phyloP scores from a whole-genome alignment of 2,888 invertebrate genomes.

The Augochlorella aurata region DNA sequence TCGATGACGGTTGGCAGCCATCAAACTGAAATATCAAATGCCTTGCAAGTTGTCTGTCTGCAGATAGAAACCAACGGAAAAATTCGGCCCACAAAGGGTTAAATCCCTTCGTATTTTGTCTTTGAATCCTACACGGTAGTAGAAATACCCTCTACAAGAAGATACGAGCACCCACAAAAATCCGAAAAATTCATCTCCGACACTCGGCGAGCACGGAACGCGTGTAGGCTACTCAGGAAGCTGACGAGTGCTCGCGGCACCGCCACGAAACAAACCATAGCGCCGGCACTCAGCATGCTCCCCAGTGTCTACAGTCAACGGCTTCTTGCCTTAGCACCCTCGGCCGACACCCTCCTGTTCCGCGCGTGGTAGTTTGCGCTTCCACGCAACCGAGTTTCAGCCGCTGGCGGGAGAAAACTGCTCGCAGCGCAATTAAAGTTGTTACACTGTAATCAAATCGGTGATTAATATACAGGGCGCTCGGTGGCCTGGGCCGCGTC shows the following conservation, averaged over 20 bases:
- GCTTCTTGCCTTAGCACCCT: constrained; percentile 1
- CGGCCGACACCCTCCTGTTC: not conserved
- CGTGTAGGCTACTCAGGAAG: not conserved
- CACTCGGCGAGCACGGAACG: not conserved
- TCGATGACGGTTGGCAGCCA: too few relatives aligned
- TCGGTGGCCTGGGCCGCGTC: constrained; percentile 1
- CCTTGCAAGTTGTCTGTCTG: too few relatives aligned
- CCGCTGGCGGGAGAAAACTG: not conserved
- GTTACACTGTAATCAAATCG: constrained; percentile 48
- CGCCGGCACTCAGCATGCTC: not conserved
- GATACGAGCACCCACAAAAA: not conserved
- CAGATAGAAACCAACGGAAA: too few relatives aligned
- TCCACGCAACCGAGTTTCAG: not conserved
- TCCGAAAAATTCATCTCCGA: not conserved
- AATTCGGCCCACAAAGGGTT: too few relatives aligned
- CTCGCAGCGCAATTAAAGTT: constrained; percentile 32
- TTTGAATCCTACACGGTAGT: not conserved
- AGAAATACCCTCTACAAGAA: not conserved
- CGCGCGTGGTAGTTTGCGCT: not conserved
- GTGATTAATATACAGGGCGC: constrained; percentile 38
- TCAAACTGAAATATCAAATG: too few relatives aligned
- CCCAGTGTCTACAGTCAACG: not conserved
- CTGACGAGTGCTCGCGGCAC: not conserved
- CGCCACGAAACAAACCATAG: not conserved
- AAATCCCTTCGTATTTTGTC: not conserved